Evolutionary conservation across 2,797 vertebrate genomes (phyloP).

Genomic region (Thalassophryne amazonica): DNA sequence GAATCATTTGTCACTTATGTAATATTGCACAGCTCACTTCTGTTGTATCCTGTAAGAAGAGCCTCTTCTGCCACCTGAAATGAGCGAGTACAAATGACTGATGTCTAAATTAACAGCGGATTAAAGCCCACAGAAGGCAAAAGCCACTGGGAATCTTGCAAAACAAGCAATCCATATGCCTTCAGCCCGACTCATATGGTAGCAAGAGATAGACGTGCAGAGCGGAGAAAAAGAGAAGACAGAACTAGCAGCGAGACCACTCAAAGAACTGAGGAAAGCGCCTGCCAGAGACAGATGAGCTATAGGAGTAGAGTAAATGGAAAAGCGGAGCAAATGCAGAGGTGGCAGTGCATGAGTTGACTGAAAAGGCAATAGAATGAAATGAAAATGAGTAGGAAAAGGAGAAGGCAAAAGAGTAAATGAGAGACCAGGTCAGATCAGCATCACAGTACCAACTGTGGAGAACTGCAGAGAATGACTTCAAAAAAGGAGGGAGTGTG

Average conservation of each 20-base stretch:
- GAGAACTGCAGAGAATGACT: neutral
- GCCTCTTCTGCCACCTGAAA: slow-evolving; percentile 7
- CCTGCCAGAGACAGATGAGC: slow-evolving; percentile 29
- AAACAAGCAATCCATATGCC: slow-evolving; percentile 24
- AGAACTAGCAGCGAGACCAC: slow-evolving; percentile 37
- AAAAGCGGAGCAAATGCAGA: slow-evolving; percentile 36
- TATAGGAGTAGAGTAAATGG: slow-evolving; percentile 38
- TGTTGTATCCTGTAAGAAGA: too few relatives aligned
- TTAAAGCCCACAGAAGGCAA: slow-evolving; percentile 12
- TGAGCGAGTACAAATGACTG: slow-evolving; percentile 25
- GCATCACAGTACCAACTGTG: neutral
- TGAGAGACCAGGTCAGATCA: slow-evolving; percentile 37
- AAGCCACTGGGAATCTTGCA: neutral
- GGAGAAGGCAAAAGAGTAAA: slow-evolving; percentile 41
- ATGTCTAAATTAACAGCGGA: slow-evolving; percentile 26
- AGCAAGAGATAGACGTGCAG: neutral
- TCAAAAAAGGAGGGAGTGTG: too few relatives aligned
- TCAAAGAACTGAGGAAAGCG: slow-evolving; percentile 29
- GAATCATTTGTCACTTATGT: too few relatives aligned
- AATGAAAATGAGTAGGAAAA: slow-evolving; percentile 46
- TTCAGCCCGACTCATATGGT: slow-evolving; percentile 6
- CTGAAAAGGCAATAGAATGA: slow-evolving; percentile 43
- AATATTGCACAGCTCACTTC: too few relatives aligned
- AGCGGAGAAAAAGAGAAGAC: slow-evolving; percentile 1
- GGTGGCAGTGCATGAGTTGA: slow-evolving; percentile 42